Base-by-base conservation (phyloP, 2,888 invertebrate species). In the Anorthoa munda region DNA sequence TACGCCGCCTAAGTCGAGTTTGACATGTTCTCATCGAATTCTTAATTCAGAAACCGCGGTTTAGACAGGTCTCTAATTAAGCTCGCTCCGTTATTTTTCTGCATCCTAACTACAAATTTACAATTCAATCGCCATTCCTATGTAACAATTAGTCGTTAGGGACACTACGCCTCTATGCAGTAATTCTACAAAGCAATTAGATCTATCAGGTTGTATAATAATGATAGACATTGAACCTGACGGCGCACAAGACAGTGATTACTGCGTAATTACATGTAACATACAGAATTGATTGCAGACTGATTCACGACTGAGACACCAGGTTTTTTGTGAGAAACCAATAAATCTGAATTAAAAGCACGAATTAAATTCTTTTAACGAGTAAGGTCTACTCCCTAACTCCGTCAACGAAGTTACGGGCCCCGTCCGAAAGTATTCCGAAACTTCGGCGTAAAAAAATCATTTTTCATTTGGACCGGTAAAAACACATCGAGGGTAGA, bases 151-250 rank as follows among this genome's bases (percentile, higher is more conserved):
- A 72, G 2, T 7, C 13, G 21, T 23, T 26, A 55, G 55, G 17
- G 46, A 55, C 65, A 48, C 48, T 66, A 56, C 23, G 23, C 67
- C 45, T 59, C 2, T 72, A 75, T 51, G 26, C 31, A 73, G 39
- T 66, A 21, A 71, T 68, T 68, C 39, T 59, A 67, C 55, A 71
- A 72, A 51, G 5, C 13, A 68, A 60, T 48, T 66, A 68, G 58
- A 70, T 59, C 4, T 64, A 74, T 71, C 55, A 56, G 23, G 61
- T 74, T 71, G 18, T 66, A 60, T 68, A 58, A 60, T 73, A 78
- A 72, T 74, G 58, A 67, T 79, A 83, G 72, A 79, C 83, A 83
- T 75, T 81, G 75, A 75, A 82, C 61, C 69, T 51, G 56, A 61
- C 61, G 63, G 59, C 15, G 55, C 31, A 13, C 63, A 66, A 79